Base-by-base conservation (phyloP, 1,140 invertebrate genomes). In the Zaprionus ornatus region DNA sequence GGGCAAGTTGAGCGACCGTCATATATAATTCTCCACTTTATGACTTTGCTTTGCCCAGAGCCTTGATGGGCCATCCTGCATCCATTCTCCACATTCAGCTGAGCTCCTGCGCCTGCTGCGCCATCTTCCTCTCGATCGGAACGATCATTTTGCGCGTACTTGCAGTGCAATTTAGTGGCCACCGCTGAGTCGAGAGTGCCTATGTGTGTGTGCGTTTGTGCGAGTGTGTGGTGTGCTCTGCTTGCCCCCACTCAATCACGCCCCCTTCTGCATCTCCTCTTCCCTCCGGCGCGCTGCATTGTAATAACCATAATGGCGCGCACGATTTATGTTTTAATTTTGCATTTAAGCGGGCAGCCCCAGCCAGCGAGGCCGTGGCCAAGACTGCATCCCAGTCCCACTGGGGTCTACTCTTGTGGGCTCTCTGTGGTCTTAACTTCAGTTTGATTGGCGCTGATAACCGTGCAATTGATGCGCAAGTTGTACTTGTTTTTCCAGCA, bases 311-410 rank as follows among this genome's bases (percentile, higher is more conserved):
- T 91, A 91, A 91, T 91, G 90, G 90, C 90, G 82, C 90, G 90
- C 90, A 91, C 90, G 90, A 91, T 91, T 91, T 91, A 91, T 91
- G 90, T 91, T 91, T 91, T 91, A 91, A 91, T 91, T 91, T 91
- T 81, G 84, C 90, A 91, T 91, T 91, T 86, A 90, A 80, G 77
- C 65, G 62, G 57, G 60, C 52, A 35, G 32, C 10, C 40, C 3
- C 4, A 35, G 25, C 10, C 23, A 50, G 7, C 59, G 15, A n/a
- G 15, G 5, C 40, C 29, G 29, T 60, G 37, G 37, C 21, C 37
- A 60, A 19, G 13, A 5, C 15, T 10, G n/a, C n/a, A 45, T 17
- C 40, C 40, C 6, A 17, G 40, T 9, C 40, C 2, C n/a, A 9
- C 40, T 45, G 40, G 40, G 40, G n/a, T 45, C 29, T 10, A 10